These are phyloP conservation scores for Mesopsocus fuscifrons DNA, from an alignment of 2,888 invertebrate genomes.

Conservation along the genomic window DNA sequence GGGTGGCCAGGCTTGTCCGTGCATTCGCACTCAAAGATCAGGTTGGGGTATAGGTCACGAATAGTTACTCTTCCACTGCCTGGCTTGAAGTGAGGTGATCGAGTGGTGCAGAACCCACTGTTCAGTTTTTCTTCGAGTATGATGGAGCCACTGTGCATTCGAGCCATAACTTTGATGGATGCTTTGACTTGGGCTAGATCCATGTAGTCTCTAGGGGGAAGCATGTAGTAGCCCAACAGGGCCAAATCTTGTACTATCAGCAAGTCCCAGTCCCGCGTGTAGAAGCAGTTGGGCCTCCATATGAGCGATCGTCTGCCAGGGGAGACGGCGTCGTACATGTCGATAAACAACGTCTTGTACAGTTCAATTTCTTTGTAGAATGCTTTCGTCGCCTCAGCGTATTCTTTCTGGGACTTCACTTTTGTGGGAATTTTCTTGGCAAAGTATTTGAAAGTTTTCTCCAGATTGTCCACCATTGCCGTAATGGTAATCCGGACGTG, in stretches of 20 bases:
- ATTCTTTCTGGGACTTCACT: conserved; percentile 28
- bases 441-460: conserved; percentile 28
- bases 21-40: not conserved
- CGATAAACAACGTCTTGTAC: conserved; percentile 26
- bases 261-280: not conserved
- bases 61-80: not conserved
- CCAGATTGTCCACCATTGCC: too few relatives aligned
- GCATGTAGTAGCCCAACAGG: not conserved
- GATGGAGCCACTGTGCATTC: not conserved
- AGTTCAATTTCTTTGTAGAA: conserved; percentile 30
- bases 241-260: not conserved
- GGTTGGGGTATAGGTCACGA: not conserved
- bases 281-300: conserved; percentile 2
- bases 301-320: too few relatives aligned
- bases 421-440: conserved; percentile 37
- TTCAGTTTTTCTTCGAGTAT: not conserved
- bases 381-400: conserved; percentile 27
- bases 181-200: conserved; percentile 1
- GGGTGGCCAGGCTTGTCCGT: not conserved
- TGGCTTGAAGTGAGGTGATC: not conserved
- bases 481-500: not conserved
- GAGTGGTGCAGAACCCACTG: not conserved
- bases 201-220: not conserved
- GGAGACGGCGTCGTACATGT: too few relatives aligned
- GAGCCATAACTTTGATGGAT: not conserved